phyloP scores from a whole-genome alignment of 2,113 vertebrate species.

The Anoura caudifer region DNA sequence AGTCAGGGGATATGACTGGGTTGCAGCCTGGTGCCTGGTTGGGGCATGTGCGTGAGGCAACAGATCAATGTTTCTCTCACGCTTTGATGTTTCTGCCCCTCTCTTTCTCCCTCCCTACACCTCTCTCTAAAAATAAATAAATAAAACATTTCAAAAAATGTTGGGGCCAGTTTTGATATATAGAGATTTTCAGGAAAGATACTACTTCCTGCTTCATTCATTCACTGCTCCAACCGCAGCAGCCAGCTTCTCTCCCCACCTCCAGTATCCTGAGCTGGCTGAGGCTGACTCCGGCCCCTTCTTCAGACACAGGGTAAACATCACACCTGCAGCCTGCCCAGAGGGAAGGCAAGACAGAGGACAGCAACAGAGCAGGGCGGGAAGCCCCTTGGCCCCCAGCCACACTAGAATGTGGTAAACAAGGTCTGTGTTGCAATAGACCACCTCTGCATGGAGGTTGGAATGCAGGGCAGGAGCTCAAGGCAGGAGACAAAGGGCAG shows the following conservation, averaged over 20 bases:
- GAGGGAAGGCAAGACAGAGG: neutral
- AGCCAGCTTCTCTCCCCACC: no score
- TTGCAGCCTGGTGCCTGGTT: no score
- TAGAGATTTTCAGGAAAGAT: neutral
- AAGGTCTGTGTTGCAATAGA: neutral
- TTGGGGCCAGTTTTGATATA: neutral
- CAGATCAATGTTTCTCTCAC: no score
- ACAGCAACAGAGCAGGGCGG: neutral
- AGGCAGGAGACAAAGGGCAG: constrained; percentile 10
- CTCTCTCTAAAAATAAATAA: no score
- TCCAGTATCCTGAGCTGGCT: neutral
- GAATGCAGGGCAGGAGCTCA: neutral
- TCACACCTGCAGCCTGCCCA: neutral
- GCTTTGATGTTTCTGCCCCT: no score
- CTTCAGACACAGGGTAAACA: neutral
- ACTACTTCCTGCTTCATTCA: neutral
- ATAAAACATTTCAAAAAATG: no score
- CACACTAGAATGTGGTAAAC: neutral
- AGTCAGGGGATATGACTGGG: no score
- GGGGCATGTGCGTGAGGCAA: no score
- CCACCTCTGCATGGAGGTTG: neutral
- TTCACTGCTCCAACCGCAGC: neutral
- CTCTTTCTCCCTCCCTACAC: no score
- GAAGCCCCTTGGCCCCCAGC: neutral
- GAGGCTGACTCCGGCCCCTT: neutral